Percentiles rank a stretch among this genome's conserved stretches.
These are phyloP conservation scores for Remorina albescens DNA, from an alignment of 2,797 vertebrate species.

Conservation along the genomic window DNA sequence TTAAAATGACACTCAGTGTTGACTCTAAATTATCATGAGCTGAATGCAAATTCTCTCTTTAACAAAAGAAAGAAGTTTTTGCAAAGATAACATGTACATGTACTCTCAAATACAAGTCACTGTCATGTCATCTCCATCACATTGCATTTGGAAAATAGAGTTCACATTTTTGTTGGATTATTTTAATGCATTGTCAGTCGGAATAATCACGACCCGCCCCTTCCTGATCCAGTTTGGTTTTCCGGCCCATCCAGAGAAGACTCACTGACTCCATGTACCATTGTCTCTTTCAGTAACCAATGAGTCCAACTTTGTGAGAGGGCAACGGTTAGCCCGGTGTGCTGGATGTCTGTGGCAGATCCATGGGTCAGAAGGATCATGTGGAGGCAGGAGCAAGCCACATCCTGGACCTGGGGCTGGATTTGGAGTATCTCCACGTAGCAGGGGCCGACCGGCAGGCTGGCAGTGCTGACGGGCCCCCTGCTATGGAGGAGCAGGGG, in stretches of 20 bases:
- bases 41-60: conserved; percentile 33
- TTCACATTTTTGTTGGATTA: neutral
- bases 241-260: no score
- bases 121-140: neutral
- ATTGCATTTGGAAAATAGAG: neutral
- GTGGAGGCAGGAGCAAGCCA: conserved; percentile 86
- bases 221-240: no score
- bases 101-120: neutral
- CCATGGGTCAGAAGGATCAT: conserved; percentile 99
- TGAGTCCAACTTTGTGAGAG: conserved; percentile 68
- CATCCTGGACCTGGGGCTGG: conserved; percentile 86
- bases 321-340: conserved; percentile 87
- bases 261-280: neutral
- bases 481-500: conserved; percentile 89
- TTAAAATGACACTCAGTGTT: conserved; percentile 21
- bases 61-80: no score
- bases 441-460: conserved; percentile 88
- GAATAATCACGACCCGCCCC: no score
- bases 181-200: neutral
- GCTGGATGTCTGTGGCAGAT: conserved; percentile 90
- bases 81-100: no score
- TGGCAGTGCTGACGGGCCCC: conserved; percentile 85
- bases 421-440: conserved; percentile 92
- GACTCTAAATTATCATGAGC: conserved; percentile 2
- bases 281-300: conserved; percentile 51